Base-by-base conservation (phyloP, 2,113 vertebrate species). In the Podarcis raffonei region DNA sequence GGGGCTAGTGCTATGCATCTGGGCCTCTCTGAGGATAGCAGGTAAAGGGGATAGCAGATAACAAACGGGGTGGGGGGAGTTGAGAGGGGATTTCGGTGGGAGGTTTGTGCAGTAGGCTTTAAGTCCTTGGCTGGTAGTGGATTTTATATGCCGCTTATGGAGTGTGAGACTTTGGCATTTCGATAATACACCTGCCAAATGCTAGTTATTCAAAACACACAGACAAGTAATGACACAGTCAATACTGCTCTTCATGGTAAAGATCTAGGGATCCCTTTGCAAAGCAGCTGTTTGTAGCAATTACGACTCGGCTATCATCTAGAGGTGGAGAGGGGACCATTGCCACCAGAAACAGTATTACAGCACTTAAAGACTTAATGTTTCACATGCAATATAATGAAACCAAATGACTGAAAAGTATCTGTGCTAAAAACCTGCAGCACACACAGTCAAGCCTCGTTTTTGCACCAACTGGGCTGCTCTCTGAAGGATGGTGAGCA, bases 381-480 rank as follows among this genome's bases (percentile, higher is more conserved):
- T 53, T 93, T 25, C 72, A 76, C 20, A 25, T 57, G 39, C 72
- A 77, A 59, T 27, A 0, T 57, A 81, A 87, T 72, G 92, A 88
- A 71, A 23, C 16, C 42, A 18, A 4, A 62, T 83, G 57, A 9
- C 27, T 35, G 35, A 87, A 87, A 87, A 90, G 74, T 13, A 53
- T 77, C 1, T 78, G 59, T 9, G 84, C 86, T 74, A 48, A 85
- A 90, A 91, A 91, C 13, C n/a, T 37, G 1, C 16, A 42, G 68
- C 12, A 48, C 6, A 71, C 2, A 4, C 25, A 3, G 27, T 27
- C 59, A 30, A 84, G 68, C 32, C n/a, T 39, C 12, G 35, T 74
- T 87, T 79, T 84, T 83, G 27, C 57, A 80, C 6, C 39, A 74
- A 85, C 8, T 91, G 35, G 91, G 62, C 66, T 84, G n/a, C 57